Evolutionary conservation across 53 echinoderm and acorn worm genomes (phyloP).

Genomic region (Astropecten irregularis): DNA sequence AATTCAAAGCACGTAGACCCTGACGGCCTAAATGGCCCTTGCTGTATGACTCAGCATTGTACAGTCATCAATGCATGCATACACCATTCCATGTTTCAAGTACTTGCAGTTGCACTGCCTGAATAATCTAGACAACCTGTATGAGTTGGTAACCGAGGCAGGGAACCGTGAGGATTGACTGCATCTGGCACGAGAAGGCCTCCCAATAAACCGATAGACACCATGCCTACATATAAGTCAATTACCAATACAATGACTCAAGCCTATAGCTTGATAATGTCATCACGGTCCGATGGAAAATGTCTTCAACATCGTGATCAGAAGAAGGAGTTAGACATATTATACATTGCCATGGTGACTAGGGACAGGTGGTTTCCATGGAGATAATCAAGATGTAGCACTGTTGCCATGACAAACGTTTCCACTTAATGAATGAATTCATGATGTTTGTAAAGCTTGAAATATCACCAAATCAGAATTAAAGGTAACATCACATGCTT

Average conservation of each 20-base stretch:
- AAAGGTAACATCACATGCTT: no score
- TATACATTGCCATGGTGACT: neutral
- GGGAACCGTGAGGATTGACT: neutral
- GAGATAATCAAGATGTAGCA: neutral
- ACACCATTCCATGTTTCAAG: neutral
- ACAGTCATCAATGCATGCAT: neutral
- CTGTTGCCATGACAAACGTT: conserved; percentile 14
- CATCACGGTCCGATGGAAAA: neutral
- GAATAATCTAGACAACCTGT: neutral
- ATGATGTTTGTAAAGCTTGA: no score
- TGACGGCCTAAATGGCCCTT: neutral
- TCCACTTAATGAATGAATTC: no score
- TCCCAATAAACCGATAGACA: neutral
- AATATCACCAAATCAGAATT: no score
- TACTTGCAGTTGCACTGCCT: no score
- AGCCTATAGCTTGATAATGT: neutral
- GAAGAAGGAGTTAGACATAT: neutral
- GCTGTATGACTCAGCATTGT: neutral
- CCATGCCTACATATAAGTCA: neutral
- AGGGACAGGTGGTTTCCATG: neutral
- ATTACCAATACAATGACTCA: neutral
- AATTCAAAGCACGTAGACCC: neutral
- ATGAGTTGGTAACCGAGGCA: neutral
- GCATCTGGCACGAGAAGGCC: neutral
- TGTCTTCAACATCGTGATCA: neutral